phyloP scores from a whole-genome alignment of 1,140 invertebrate species.

The Tyrophagus putrescentiae region DNA sequence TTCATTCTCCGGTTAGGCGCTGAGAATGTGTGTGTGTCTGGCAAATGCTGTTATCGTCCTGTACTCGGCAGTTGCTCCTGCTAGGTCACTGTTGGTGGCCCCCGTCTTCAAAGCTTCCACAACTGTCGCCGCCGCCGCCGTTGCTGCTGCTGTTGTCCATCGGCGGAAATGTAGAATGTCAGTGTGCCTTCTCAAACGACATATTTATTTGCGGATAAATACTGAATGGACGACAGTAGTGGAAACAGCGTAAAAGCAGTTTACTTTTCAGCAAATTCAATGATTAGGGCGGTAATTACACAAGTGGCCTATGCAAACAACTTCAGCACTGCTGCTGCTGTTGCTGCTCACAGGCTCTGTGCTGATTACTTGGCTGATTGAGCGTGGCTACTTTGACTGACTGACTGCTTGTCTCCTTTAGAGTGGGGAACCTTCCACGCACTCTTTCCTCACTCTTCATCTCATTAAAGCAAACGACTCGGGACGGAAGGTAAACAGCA shows the following conservation, averaged over 20 bases:
- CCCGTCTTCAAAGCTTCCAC: neutral
- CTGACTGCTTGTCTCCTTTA: no score
- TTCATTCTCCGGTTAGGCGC: neutral
- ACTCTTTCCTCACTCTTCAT: no score
- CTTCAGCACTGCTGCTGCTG: no score
- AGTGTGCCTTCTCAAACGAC: neutral
- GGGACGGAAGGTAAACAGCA: no score
- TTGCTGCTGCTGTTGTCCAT: neutral
- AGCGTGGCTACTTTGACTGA: no score
- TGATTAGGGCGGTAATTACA: constrained; percentile 11
- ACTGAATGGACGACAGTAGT: neutral
- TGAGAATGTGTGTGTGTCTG: constrained; percentile 6
- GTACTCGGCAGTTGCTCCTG: neutral
- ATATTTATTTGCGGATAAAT: neutral
- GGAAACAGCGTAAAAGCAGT: no score
- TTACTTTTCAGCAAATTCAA: neutral
- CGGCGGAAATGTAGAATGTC: constrained; percentile 15
- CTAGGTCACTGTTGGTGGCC: neutral
- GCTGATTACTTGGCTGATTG: no score
- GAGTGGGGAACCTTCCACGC: no score
- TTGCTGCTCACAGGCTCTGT: no score
- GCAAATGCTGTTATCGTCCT: constrained; percentile 10
- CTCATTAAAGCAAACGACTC: no score
- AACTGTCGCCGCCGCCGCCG: neutral
- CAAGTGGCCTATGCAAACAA: constrained; percentile 4